Evolutionary conservation across 2,797 vertebrate species (phyloP).

Genomic region (Pelodytes ibericus): DNA sequence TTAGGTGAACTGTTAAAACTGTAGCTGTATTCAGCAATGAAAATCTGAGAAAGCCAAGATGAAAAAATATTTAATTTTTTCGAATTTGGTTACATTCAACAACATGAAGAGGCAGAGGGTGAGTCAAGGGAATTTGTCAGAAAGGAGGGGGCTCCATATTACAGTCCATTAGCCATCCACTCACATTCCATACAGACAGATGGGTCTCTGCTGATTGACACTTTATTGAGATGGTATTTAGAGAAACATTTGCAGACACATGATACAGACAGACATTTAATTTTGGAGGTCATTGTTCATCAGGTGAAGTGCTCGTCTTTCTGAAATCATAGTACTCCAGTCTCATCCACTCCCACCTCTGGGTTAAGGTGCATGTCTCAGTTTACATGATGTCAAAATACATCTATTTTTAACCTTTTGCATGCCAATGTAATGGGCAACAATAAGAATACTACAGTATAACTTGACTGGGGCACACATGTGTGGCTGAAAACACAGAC

Average conservation of each 20-base stretch:
- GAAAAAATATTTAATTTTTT: conserved; percentile 42
- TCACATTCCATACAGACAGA: conserved; percentile 50
- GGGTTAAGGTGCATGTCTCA: background rate
- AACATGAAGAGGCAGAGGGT: conserved; percentile 18
- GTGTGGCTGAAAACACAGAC: too few species aligned
- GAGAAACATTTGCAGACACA: conserved; percentile 47
- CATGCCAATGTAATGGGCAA: too few species aligned
- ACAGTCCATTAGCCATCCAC: conserved; percentile 43
- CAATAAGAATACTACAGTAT: too few species aligned
- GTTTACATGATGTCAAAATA: too few species aligned
- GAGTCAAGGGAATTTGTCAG: conserved; percentile 26
- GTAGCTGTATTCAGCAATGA: background rate
- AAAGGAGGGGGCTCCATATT: conserved; percentile 25
- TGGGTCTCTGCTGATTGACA: conserved; percentile 33
- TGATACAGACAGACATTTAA: conserved; percentile 50
- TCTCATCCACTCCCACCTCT: conserved; percentile 4
- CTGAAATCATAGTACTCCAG: conserved; percentile 15
- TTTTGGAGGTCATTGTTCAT: conserved; percentile 51
- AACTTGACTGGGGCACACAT: too few species aligned
- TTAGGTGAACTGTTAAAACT: background rate
- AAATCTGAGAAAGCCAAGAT: conserved; percentile 24
- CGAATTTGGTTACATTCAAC: conserved; percentile 45
- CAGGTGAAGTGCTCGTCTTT: conserved; percentile 48
- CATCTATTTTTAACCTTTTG: too few species aligned
- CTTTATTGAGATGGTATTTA: conserved; percentile 44